Evolutionary conservation across 2,113 vertebrate species (phyloP).

Genomic region (Rhagologus leucostigma): DNA sequence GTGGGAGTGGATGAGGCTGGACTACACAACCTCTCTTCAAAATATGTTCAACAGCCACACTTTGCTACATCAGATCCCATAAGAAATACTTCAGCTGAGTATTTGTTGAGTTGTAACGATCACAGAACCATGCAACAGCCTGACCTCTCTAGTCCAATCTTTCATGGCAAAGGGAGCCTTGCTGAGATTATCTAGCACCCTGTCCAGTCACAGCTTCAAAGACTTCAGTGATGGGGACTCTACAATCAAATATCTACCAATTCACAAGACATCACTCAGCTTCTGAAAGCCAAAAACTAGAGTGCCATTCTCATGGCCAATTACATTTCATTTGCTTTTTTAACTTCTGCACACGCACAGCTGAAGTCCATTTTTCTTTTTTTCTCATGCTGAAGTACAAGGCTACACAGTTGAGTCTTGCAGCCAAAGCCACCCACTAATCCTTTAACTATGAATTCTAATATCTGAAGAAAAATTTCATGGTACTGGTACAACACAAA

Average conservation of each 20-base stretch:
- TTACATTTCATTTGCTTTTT: not conserved
- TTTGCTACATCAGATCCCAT: not conserved
- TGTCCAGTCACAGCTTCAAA: not conserved
- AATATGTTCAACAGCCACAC: not conserved
- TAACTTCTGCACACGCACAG: not conserved
- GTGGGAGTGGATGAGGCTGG: not conserved
- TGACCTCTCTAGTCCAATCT: not conserved
- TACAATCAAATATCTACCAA: not conserved
- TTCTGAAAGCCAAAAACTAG: not conserved
- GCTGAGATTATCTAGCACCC: not conserved
- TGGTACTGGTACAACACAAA: not conserved
- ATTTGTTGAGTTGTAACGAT: not conserved
- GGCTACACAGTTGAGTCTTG: not conserved
- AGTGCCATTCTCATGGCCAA: not conserved
- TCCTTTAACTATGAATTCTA: not conserved
- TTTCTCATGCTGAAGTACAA: not conserved
- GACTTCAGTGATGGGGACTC: not conserved
- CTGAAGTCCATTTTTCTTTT: not conserved
- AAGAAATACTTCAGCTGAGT: not conserved
- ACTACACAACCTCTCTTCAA: not conserved
- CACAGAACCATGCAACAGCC: not conserved
- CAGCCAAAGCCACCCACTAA: not conserved
- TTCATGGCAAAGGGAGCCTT: not conserved
- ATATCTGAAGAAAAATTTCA: not conserved
- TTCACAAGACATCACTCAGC: not conserved